Base-by-base conservation (phyloP, 2,797 vertebrate species). In the Phylloscopus collybita region DNA sequence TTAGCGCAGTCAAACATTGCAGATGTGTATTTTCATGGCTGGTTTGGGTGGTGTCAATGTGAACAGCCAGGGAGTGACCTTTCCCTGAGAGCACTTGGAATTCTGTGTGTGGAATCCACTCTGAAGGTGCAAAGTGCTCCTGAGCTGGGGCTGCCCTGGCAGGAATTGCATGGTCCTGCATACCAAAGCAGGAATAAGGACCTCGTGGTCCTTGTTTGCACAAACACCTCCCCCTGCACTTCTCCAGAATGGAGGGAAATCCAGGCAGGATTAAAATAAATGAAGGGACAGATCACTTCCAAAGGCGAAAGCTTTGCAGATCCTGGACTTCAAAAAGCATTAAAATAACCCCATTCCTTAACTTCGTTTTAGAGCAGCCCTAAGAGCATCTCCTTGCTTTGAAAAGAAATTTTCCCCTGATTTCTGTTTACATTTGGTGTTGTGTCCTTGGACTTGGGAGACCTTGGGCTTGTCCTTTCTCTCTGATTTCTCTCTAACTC, bases 221-320 rank as follows among this genome's bases (percentile, higher is more conserved):
- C 88, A 89, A 95, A 87, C 60, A 88, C 20, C 40, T 87, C 81
- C 21, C 49, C 73, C 73, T 50, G 13, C 76, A 51, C 64, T 93
- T 65, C 78, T 70, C 67, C 38, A 53, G 23, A 89, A 66, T 23
- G 27, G 50, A 34, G 93, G 88, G 45, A 76, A 95, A 92, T 85
- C 90, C 82, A 87, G 90, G 49, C 60, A 59, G 79, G 92, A 92
- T 92, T 90, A 70, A 94, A 76, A 65, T 59, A 85, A 91, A 89
- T 47, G 60, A 75, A 86, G 80, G 53, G 60, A 50, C 45, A 36
- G 79, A 76, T 59, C 2, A 44, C 62, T 92, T 72, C 80, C 75
- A 88, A 90, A 87, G 90, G 74, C 74, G 81, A 30, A 64, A 81
- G 56, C 45, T 86, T 79, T 81, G 49, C 30, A 62, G 30, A 27